phyloP scores from a whole-genome alignment of 2,113 vertebrate genomes.

The Mastomys natalensis region DNA sequence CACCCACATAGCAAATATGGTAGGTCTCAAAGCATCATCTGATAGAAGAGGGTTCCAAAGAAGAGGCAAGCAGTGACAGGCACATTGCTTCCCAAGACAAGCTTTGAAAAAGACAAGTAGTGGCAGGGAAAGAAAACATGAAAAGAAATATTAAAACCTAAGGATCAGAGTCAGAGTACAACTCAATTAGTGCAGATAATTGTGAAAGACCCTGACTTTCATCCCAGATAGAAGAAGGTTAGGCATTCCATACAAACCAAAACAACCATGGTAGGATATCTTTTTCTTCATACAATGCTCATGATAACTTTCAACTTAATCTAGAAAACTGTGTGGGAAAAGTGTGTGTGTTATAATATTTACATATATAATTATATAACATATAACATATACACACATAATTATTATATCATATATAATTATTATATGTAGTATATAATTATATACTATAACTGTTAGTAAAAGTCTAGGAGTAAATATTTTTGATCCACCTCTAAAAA shows the following conservation, averaged over 20 bases:
- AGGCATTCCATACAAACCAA: neutral
- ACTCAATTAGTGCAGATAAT: neutral
- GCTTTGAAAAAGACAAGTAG: neutral
- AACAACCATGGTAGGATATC: neutral
- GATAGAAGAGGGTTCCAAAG: neutral
- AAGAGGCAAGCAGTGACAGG: neutral
- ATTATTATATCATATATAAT: too few species aligned
- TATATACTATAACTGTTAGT: neutral
- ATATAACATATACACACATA: too few species aligned
- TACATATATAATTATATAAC: too few species aligned
- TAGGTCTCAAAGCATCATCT: neutral
- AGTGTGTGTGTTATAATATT: too few species aligned
- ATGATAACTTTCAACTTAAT: neutral
- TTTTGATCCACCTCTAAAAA: neutral
- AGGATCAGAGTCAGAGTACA: neutral
- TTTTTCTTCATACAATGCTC: neutral
- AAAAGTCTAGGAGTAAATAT: neutral
- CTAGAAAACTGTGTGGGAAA: neutral
- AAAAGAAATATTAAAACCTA: neutral
- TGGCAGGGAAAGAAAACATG: neutral
- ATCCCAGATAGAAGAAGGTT: neutral
- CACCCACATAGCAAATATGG: neutral
- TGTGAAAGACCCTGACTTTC: neutral
- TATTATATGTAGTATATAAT: too few species aligned
- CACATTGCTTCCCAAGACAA: neutral